These are phyloP conservation scores for Semnornis frantzii DNA, from an alignment of 2,113 vertebrate genomes.

Conservation along the genomic window DNA sequence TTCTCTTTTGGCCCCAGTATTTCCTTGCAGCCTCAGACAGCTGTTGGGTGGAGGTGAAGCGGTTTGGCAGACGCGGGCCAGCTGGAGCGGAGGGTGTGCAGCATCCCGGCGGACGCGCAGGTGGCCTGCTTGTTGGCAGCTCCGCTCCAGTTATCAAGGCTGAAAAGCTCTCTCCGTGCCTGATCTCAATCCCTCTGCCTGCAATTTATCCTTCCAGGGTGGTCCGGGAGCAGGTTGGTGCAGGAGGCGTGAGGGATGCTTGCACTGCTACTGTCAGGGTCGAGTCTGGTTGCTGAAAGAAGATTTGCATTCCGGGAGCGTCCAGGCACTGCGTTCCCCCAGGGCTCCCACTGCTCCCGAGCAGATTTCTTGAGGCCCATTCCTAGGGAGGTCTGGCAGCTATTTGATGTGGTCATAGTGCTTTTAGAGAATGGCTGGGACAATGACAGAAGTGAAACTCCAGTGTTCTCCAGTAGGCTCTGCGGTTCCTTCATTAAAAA, in stretches of 20 bases:
- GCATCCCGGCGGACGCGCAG: background rate
- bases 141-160: background rate
- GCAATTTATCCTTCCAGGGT: background rate
- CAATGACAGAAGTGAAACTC: constrained; percentile 54
- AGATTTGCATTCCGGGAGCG: constrained; percentile 42
- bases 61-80: background rate
- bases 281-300: background rate
- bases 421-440: constrained; percentile 30
- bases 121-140: background rate
- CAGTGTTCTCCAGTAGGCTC: constrained; percentile 57
- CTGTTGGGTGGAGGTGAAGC: background rate
- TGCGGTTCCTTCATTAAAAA: constrained; percentile 53
- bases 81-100: background rate
- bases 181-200: background rate
- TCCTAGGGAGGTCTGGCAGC: constrained; percentile 26
- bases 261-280: background rate
- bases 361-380: background rate
- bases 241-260: constrained; percentile 15
- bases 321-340: background rate
- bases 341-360: background rate
- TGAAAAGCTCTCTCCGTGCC: background rate
- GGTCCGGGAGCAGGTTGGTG: constrained; percentile 37
- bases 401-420: constrained; percentile 31
- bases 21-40: background rate
- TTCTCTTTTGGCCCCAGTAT: fast-evolving